Base-by-base conservation (phyloP, 1,140 invertebrate genomes). In the Drosophila tristis region DNA sequence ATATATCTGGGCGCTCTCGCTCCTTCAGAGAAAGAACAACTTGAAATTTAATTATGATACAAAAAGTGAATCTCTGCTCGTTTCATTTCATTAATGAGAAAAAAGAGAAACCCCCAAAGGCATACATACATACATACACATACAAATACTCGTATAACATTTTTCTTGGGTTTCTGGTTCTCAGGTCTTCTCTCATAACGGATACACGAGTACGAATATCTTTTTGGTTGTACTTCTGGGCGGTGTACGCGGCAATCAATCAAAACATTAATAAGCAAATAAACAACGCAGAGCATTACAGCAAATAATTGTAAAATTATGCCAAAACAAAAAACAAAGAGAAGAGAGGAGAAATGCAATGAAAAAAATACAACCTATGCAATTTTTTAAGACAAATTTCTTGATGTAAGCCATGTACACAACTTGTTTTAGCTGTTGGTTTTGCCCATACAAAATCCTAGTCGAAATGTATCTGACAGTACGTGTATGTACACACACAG, bases 221-320 rank as follows among this genome's bases (percentile, higher is more conserved):
- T 39, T 13, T 29, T 39, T 13, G 35, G 11, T 11, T 39, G 4
- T 13, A 13, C 35, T 54, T 70, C 65, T 43, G 67, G 67, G 67
- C 64, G 31, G 31, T 31, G 66, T 68, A 49, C 45, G 57, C 63
- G 29, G 53, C 67, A 70, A 71, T 70, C 67, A 71, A 71, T 71
- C 67, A 71, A 58, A 70, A 70, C 65, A 58, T 58, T 70, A 70
- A 70, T 70, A 70, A 70, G 64, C 66, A 70, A 68, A 68, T 70
- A 64, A 51, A 39, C 51, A 31, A 67, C 31, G 23, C 13, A 15
- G 20, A 43, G 23, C 5, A 31, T 35, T 35, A 49, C 35, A 68
- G 68, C 35, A 68, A 70, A 49, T 70, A 58, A 51, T 53, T 68
- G 66, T 71, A 71, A 71, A 71, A 70, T 70, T 70, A 70, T 70